These are phyloP conservation scores for Otocyon megalotis DNA, from an alignment of 2,113 vertebrate genomes.

Conservation along the genomic window DNA sequence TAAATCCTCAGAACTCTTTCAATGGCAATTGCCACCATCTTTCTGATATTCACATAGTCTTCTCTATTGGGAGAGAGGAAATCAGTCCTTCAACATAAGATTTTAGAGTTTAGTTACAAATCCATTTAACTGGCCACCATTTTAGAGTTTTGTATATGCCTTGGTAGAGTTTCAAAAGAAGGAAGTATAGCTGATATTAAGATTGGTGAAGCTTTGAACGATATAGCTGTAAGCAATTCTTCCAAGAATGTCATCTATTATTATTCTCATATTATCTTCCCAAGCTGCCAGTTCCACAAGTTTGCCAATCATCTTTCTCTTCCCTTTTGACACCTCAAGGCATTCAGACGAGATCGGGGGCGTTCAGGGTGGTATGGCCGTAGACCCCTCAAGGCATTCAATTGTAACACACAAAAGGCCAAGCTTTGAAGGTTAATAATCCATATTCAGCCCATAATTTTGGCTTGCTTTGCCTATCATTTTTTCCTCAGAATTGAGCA, in stretches of 20 bases:
- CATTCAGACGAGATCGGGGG: too few species aligned
- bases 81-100: background rate
- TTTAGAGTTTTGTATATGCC: background rate
- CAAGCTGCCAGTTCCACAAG: background rate
- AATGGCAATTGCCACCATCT: background rate
- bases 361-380: too few species aligned
- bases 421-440: background rate
- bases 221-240: background rate
- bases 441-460: background rate
- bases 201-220: background rate
- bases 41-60: background rate
- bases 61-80: slow-evolving; percentile 20
- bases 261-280: background rate
- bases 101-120: slow-evolving; percentile 8
- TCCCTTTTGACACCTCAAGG: background rate
- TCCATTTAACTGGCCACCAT: background rate
- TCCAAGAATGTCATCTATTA: background rate
- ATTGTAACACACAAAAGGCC: background rate
- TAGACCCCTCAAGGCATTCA: background rate
- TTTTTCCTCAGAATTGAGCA: slow-evolving; percentile 32
- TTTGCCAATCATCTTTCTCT: slow-evolving; percentile 19
- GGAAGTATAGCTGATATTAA: background rate
- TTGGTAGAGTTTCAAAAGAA: slow-evolving; percentile 45
- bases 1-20: background rate
- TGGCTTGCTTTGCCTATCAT: background rate